Evolutionary conservation across 2,797 vertebrate species (phyloP).

Genomic region (Odontamblyopus lacepedii): DNA sequence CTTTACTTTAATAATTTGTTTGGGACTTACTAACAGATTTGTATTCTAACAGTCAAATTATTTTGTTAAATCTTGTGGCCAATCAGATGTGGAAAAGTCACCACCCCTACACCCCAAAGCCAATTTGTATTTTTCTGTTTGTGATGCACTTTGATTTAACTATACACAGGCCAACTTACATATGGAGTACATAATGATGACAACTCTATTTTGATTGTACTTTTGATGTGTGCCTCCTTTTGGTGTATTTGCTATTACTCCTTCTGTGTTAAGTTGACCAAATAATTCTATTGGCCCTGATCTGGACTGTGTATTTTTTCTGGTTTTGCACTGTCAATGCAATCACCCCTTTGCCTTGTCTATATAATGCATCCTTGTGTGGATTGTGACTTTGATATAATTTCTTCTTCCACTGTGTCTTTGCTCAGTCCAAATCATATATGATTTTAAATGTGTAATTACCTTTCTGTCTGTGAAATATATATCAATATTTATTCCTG

Average conservation of each 20-base stretch:
- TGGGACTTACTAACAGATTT: neutral
- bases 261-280: slow-evolving; percentile 7
- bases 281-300: neutral
- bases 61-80: neutral
- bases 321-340: slow-evolving; percentile 38
- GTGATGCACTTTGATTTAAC: slow-evolving; percentile 47
- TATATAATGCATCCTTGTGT: slow-evolving; percentile 5
- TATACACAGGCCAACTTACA: neutral
- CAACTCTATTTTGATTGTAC: slow-evolving; percentile 50
- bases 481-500: slow-evolving; percentile 25
- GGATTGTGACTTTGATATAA: neutral
- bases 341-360: slow-evolving; percentile 22
- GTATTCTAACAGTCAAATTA: neutral
- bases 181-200: slow-evolving; percentile 21
- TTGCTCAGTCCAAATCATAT: slow-evolving; percentile 9
- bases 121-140: neutral
- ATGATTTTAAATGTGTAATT: slow-evolving; percentile 13
- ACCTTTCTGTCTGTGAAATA: slow-evolving; percentile 25
- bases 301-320: slow-evolving; percentile 12
- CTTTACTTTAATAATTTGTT: neutral
- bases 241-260: slow-evolving; percentile 7
- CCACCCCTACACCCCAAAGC: neutral
- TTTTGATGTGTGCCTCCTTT: slow-evolving; percentile 44
- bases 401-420: slow-evolving; percentile 3
- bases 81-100: neutral